Evolutionary conservation across 2,888 invertebrate genomes (phyloP), one percentile per base, ranked within the genome.

Genomic region (Anthrax anthrax): DNA sequence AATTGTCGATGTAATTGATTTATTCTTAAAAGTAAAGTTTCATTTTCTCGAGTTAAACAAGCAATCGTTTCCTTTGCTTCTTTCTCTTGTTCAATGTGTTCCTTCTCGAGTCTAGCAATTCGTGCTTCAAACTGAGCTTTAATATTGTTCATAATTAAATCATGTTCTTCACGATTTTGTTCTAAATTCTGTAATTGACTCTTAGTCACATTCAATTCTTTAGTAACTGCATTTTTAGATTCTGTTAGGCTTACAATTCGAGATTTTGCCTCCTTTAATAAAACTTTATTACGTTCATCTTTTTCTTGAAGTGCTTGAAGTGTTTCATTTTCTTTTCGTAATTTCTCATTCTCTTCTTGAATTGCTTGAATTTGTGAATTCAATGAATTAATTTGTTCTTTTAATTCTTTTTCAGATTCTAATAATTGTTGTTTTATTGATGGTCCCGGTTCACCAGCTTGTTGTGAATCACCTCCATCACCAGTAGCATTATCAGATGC

Each of bases 171-270:
- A 6, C 73, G 70, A 27, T 71, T 72, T 57, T 76, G 72, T 51
- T 76, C 72, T 19, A 71, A 70, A 4, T 67, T 62, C 51, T 71
- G 71, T 37, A 74, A 62, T 58, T 72, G 72, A 47, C 58, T 68
- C 51, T 75, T 72, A 1, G 72, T 69, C 52, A 73, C 71, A 0
- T 72, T 71, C 45, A 80, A 60, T 58, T 81, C 80, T 36, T 75
- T 73, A 47, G 69, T 72, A 12, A 80, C 64, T 9, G 70, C 69
- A 55, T 77, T 78, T 57, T 81, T 83, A 16, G 77, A 70, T 57
- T 85, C 84, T 0, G 82, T 81, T 29, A 86, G 64, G 51, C 76
- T 77, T 56, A 80, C 76, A 49, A 86, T 84, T 59, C 81, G 79
- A 47, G 75, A 77, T 60, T 84, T 80, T 2, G 85, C 83, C 55